phyloP scores from a whole-genome alignment of 2,797 vertebrate genomes.

The Vultur gryphus region DNA sequence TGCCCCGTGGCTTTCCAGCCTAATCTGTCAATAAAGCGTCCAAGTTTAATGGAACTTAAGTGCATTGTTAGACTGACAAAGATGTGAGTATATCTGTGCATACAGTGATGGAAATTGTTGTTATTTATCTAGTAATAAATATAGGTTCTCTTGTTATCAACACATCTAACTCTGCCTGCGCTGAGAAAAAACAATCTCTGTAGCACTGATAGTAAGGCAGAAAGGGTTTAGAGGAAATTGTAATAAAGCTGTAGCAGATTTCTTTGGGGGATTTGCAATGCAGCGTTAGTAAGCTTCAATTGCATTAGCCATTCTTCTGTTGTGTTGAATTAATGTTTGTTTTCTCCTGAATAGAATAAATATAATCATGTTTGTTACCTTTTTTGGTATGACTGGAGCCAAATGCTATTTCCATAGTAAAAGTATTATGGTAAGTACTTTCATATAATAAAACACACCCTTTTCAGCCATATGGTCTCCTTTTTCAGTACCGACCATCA shows the following conservation, averaged over 20 bases:
- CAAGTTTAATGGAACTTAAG: not conserved
- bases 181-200: not conserved
- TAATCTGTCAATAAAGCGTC: not conserved
- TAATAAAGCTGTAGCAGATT: slow-evolving; percentile 41
- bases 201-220: not conserved
- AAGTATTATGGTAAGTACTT: not conserved
- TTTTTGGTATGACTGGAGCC: not conserved
- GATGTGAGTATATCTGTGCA: accelerated
- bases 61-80: not conserved
- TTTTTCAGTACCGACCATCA: accelerated
- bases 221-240: not conserved
- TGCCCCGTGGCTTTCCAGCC: not conserved
- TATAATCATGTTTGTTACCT: slow-evolving; percentile 24
- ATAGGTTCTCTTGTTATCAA: not conserved
- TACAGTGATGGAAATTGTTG: not conserved
- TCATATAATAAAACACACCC: not conserved
- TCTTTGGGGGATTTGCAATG: slow-evolving; percentile 3
- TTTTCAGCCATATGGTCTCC: accelerated
- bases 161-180: not conserved
- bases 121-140: not conserved
- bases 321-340: slow-evolving; percentile 29
- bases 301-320: not conserved
- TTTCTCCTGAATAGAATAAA: slow-evolving; percentile 23
- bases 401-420: not conserved
- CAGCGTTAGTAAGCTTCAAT: slow-evolving; percentile 9